Evolutionary conservation across 2,113 vertebrate species (phyloP).

Genomic region (Opisthocomus hoazin): DNA sequence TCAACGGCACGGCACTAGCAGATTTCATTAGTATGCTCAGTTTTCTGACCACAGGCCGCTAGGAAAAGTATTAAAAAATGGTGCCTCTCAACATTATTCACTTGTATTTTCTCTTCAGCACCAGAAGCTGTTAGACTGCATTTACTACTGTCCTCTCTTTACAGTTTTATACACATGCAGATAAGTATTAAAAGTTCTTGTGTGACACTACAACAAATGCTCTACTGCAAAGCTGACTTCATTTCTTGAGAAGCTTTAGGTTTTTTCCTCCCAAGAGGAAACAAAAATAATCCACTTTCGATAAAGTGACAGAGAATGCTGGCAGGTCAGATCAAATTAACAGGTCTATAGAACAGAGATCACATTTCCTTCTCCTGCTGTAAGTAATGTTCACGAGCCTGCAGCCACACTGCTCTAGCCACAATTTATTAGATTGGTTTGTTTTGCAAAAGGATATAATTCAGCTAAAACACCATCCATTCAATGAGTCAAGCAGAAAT

Average conservation of each 20-base stretch:
- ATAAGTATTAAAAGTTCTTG: not conserved
- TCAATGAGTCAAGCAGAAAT: not conserved
- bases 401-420: not conserved
- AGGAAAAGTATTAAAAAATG: not conserved
- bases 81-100: not conserved
- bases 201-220: not conserved
- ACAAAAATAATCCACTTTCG: not conserved
- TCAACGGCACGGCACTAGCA: not conserved
- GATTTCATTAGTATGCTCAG: not conserved
- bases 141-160: not conserved
- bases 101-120: not conserved
- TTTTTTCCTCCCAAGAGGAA: not conserved
- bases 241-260: not conserved
- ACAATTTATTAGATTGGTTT: not conserved
- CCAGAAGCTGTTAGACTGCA: not conserved
- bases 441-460: not conserved
- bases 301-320: not conserved
- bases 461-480: not conserved
- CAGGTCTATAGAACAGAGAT: not conserved
- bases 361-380: not conserved
- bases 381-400: slow-evolving; percentile 30
- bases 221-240: not conserved
- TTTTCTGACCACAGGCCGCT: not conserved
- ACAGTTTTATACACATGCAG: not conserved
- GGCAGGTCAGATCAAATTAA: slow-evolving; percentile 30